These are phyloP conservation scores for Loriculus beryllinus DNA, from an alignment of 2,797 vertebrate genomes.

Conservation along the genomic window DNA sequence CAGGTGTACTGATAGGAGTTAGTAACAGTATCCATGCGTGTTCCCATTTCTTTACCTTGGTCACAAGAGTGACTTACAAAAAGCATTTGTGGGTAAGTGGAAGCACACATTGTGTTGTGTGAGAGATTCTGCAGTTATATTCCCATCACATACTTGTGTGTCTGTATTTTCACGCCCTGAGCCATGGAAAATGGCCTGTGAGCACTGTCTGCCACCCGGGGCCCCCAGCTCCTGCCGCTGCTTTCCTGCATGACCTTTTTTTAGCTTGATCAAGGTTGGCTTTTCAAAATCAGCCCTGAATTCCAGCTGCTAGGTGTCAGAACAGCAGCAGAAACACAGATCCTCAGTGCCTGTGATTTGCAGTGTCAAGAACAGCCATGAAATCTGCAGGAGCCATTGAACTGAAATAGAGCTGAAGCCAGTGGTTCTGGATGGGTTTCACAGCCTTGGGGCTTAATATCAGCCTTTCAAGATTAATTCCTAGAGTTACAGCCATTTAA, in stretches of 20 bases:
- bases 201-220: neutral
- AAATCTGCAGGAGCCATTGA: neutral
- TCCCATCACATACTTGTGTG: accelerated
- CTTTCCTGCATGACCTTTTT: neutral
- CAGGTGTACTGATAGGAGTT: neutral
- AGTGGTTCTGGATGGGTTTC: neutral
- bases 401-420: neutral
- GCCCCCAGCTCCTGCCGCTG: neutral
- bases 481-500: neutral
- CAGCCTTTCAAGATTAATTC: neutral
- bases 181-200: accelerated
- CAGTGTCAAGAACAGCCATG: neutral
- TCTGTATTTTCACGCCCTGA: neutral
- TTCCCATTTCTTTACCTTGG: neutral
- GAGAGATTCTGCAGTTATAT: neutral
- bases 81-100: neutral
- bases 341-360: neutral
- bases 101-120: neutral
- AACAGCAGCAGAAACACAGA: neutral
- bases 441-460: neutral
- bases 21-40: neutral
- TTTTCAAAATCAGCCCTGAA: neutral
- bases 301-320: neutral
- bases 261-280: neutral
- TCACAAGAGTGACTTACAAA: neutral